phyloP scores from a whole-genome alignment of 2,797 vertebrate genomes.

The Gobio occitaniae region DNA sequence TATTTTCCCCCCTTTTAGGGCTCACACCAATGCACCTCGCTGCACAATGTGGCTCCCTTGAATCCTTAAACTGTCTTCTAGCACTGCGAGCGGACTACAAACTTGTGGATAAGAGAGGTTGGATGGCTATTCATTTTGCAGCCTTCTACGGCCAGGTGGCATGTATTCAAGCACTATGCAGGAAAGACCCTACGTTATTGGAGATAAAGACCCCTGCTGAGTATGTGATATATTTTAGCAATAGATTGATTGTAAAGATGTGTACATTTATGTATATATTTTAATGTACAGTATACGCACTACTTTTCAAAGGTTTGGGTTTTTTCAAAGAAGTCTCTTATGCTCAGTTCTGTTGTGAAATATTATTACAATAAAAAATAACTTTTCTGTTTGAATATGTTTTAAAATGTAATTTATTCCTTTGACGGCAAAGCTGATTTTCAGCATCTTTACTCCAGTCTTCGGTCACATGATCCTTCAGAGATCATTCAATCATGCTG shows the following conservation, averaged over 20 bases:
- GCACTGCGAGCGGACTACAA: slow-evolving; percentile 73
- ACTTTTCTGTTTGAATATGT: neutral
- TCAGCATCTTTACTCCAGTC: neutral
- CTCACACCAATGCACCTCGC: slow-evolving; percentile 78
- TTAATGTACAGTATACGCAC: neutral
- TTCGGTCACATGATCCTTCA: neutral
- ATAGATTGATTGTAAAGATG: neutral
- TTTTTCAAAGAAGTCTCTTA: neutral
- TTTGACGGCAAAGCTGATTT: neutral
- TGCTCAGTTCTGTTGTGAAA: neutral
- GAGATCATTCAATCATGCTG: neutral
- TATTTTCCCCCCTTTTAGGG: slow-evolving; percentile 57
- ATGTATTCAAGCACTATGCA: slow-evolving; percentile 73
- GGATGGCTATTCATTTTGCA: slow-evolving; percentile 80
- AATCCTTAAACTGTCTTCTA: slow-evolving; percentile 75
- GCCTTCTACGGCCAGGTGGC: slow-evolving; percentile 78
- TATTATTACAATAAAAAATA: neutral
- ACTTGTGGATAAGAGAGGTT: slow-evolving; percentile 73
- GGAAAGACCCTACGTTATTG: slow-evolving; percentile 72
- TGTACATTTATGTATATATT: neutral
- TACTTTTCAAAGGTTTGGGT: neutral
- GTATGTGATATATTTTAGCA: slow-evolving; percentile 65
- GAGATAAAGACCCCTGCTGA: slow-evolving; percentile 70
- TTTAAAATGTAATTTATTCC: neutral
- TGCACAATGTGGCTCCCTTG: slow-evolving; percentile 76